Evolutionary conservation across 1,140 invertebrate species (phyloP).

Genomic region (Papilio dardanus): DNA sequence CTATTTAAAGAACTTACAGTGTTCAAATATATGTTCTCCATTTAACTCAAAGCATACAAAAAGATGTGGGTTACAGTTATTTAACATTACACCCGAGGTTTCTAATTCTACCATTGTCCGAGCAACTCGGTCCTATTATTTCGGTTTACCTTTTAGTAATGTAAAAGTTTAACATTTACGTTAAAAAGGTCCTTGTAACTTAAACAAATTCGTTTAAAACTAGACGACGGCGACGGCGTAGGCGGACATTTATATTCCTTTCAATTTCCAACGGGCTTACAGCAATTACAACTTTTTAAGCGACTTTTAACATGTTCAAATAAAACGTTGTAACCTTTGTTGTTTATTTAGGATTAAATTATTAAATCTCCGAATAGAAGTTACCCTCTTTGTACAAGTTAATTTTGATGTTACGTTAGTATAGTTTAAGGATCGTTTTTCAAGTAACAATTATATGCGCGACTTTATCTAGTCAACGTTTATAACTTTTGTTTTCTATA

Average conservation of each 20-base stretch:
- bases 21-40: background rate
- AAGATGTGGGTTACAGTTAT: background rate
- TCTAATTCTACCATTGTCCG: background rate
- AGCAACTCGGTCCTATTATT: constrained; percentile 3
- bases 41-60: background rate
- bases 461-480: background rate
- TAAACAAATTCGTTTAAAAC: constrained; percentile 22
- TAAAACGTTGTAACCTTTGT: background rate
- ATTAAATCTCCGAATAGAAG: background rate
- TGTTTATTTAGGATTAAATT: background rate
- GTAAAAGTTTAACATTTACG: constrained; percentile 14
- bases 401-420: background rate
- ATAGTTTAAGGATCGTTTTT: background rate
- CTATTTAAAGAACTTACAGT: background rate
- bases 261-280: background rate
- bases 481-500: background rate
- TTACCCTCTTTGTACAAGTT: background rate
- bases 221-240: constrained; percentile 12
- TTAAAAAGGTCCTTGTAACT: constrained; percentile 19
- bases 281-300: constrained; percentile 27
- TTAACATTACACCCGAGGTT: background rate
- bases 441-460: background rate
- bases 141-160: background rate
- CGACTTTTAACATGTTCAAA: constrained; percentile 27
- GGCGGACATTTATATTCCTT: constrained; percentile 15